Percentiles rank a stretch among this genome's conserved stretches.
phyloP scores from a whole-genome alignment of 2,797 vertebrate genomes.

The Chaetophractus vellerosus region DNA sequence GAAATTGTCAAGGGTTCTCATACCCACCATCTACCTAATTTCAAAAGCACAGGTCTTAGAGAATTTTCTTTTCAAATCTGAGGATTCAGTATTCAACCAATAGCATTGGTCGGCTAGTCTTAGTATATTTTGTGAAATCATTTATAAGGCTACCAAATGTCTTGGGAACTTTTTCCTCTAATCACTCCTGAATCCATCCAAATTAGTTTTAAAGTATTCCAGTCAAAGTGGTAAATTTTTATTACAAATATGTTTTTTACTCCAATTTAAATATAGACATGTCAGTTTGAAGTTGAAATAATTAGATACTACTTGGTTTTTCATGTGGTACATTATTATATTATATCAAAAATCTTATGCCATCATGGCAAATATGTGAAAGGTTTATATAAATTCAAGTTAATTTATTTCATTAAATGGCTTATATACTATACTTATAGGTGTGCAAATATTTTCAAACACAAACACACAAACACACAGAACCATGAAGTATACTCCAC shows the following conservation, averaged over 20 bases:
- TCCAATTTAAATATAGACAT: conserved; percentile 83
- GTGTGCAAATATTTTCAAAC: conserved; percentile 65
- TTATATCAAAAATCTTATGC: conserved; percentile 76
- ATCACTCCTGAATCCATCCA: conserved; percentile 83
- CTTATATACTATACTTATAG: conserved; percentile 32
- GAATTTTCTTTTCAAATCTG: conserved; percentile 77
- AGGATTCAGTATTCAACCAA: conserved; percentile 68
- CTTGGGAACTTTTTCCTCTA: conserved; percentile 86
- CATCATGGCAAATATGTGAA: conserved; percentile 67
- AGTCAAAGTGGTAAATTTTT: conserved; percentile 85
- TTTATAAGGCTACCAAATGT: conserved; percentile 85
- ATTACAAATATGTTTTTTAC: conserved; percentile 85
- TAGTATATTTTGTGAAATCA: conserved; percentile 84
- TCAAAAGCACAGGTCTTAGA: conserved; percentile 65
- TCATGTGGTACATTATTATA: conserved; percentile 78
- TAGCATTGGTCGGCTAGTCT: conserved; percentile 74
- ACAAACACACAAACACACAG: conserved; percentile 72
- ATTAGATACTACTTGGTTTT: conserved; percentile 84
- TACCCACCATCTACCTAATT: conserved; percentile 67
- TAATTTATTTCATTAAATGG: conserved; percentile 78
- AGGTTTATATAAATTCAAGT: conserved; percentile 76
- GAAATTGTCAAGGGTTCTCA: conserved; percentile 63
- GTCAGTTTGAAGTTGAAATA: conserved; percentile 84
- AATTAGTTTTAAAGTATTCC: conserved; percentile 87
- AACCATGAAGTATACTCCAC: conserved; percentile 78